Evolutionary conservation across 2,888 invertebrate genomes (phyloP).

Genomic region (Pollenia labialis): DNA sequence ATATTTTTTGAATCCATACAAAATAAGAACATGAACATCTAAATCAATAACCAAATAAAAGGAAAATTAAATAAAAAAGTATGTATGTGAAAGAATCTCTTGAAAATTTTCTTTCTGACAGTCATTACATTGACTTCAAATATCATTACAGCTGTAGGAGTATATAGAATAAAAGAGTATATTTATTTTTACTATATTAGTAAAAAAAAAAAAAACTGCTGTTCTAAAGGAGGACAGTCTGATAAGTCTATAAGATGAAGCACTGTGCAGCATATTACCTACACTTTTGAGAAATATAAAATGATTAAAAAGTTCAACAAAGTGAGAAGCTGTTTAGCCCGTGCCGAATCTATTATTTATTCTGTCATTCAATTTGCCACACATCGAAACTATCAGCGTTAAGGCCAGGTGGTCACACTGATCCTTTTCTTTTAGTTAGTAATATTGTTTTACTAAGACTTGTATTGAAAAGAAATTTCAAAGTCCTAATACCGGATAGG

Average conservation of each 20-base stretch:
- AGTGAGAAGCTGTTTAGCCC: too few relatives aligned
- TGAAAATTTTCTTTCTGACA: slow-evolving; percentile 57
- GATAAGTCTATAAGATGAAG: neutral
- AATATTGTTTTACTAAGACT: too few relatives aligned
- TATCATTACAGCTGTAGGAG: slow-evolving; percentile 53
- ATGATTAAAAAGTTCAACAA: too few relatives aligned
- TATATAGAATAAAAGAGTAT: neutral
- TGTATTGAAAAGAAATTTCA: too few relatives aligned
- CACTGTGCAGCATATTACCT: too few relatives aligned
- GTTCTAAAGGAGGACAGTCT: neutral
- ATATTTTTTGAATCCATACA: slow-evolving; percentile 50
- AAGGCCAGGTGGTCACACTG: too few relatives aligned
- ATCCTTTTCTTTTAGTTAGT: too few relatives aligned
- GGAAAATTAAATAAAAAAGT: slow-evolving; percentile 19
- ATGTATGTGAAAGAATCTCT: slow-evolving; percentile 24
- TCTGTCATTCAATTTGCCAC: too few relatives aligned
- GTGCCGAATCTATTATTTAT: too few relatives aligned
- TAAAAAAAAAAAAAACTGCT: neutral
- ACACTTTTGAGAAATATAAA: too few relatives aligned
- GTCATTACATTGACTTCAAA: slow-evolving; percentile 66
- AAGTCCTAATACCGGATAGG: too few relatives aligned
- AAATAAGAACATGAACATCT: slow-evolving; percentile 16
- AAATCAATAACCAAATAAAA: slow-evolving; percentile 42
- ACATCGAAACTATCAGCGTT: too few relatives aligned
- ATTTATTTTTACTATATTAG: slow-evolving; percentile 24